Conservation (phyloP, 2,797 vertebrate species). For the Phrynocephalus forsythii region DNA sequence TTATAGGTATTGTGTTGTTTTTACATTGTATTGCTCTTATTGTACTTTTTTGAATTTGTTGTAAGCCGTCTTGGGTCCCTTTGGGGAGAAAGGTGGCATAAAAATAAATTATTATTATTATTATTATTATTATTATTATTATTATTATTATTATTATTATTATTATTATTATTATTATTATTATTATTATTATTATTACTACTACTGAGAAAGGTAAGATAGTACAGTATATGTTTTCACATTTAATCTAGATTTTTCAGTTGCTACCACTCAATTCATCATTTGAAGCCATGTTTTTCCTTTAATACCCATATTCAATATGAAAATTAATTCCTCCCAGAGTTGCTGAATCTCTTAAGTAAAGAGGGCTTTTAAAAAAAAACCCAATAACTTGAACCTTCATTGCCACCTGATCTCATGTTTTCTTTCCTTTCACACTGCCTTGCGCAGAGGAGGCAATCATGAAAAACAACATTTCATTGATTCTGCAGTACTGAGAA, state of each 20-base stretch:
- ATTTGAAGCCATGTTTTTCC: neutral
- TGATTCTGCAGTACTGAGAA: neutral
- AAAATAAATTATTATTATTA: no score
- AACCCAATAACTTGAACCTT: neutral
- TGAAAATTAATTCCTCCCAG: neutral
- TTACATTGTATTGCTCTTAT: no score
- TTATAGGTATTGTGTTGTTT: no score
- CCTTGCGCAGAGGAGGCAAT: neutral
- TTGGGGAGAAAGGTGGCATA: no score
- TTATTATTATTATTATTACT: no score
- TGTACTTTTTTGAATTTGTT: no score
- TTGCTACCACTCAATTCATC: neutral
- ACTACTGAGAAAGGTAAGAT: neutral
- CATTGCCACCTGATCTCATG: neutral
- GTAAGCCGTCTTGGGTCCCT: no score
- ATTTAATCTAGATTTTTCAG: neutral
- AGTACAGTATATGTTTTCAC: neutral
- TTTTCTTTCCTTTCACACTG: neutral
- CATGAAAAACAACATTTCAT: neutral
- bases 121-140: no score
- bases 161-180: no score
- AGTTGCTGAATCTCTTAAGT: neutral
- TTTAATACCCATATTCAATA: neutral
- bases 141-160: no score
- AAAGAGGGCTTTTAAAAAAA: no score